Conservation (phyloP, 2,888 invertebrate species). For the Thera britannica region DNA sequence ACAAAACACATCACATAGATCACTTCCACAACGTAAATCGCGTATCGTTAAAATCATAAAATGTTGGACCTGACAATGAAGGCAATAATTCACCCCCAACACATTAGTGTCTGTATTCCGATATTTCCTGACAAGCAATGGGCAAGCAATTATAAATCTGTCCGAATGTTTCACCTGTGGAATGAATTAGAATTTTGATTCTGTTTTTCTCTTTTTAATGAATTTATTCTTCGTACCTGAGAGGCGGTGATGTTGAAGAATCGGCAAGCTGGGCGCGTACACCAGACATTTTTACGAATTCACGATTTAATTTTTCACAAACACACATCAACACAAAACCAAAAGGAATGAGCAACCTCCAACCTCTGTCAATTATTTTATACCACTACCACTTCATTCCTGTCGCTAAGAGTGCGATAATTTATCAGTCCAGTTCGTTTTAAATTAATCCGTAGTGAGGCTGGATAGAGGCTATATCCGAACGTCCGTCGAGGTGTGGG, state of each 20-base stretch:
- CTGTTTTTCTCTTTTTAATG: no score
- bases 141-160: background rate
- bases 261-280: slow-evolving; percentile 87
- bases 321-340: slow-evolving; percentile 40
- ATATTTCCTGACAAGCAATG: background rate
- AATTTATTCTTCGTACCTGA: slow-evolving; percentile 74
- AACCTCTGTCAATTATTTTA: slow-evolving; percentile 62
- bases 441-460: slow-evolving; percentile 37
- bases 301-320: slow-evolving; percentile 29
- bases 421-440: slow-evolving; percentile 3
- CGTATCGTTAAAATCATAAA: no score
- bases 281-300: slow-evolving; percentile 61
- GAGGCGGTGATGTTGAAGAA: slow-evolving; percentile 88
- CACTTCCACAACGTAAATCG: no score
- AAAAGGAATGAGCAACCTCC: slow-evolving; percentile 54
- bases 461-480: slow-evolving; percentile 50
- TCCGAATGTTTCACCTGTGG: background rate
- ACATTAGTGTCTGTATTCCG: background rate
- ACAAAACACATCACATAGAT: no score
- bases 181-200: background rate
- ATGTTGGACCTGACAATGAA: no score
- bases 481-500: slow-evolving; percentile 23
- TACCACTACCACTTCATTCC: slow-evolving; percentile 56
- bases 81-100: no score
- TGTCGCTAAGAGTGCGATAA: slow-evolving; percentile 42